Evolutionary conservation across 1,140 invertebrate genomes (phyloP).

Genomic region (Pachypsylla venusta): DNA sequence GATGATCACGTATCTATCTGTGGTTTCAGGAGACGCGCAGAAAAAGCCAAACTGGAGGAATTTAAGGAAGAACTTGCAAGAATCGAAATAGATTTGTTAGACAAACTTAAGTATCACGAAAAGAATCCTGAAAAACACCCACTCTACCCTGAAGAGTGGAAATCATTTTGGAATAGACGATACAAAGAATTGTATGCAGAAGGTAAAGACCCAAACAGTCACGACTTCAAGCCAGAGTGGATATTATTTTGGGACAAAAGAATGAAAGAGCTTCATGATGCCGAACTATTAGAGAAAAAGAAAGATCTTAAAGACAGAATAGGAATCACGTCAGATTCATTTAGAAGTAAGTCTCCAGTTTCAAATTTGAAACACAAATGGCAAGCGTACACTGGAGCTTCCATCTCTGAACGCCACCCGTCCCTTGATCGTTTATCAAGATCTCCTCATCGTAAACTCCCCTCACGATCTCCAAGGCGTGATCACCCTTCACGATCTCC

Average conservation of each 20-base stretch:
- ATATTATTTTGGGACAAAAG: slow-evolving; percentile 63
- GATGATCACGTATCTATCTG: too few relatives aligned
- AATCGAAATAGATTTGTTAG: slow-evolving; percentile 36
- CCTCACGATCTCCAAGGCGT: slow-evolving; percentile 16
- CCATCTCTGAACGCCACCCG: too few relatives aligned
- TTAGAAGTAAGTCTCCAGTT: background rate
- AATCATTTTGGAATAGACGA: slow-evolving; percentile 62
- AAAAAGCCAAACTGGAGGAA: slow-evolving; percentile 27
- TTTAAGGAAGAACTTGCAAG: slow-evolving; percentile 29
- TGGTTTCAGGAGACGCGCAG: slow-evolving; percentile 12
- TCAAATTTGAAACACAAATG: background rate
- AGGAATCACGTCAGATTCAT: slow-evolving; percentile 17
- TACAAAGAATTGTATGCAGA: slow-evolving; percentile 50
- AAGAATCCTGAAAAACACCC: slow-evolving; percentile 75
- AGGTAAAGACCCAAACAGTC: slow-evolving; percentile 46
- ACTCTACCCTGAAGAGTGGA: slow-evolving; percentile 70
- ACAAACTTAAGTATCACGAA: slow-evolving; percentile 51
- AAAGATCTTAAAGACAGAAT: slow-evolving; percentile 39
- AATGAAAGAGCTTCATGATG: slow-evolving; percentile 56
- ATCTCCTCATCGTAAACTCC: slow-evolving; percentile 17
- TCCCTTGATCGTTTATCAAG: slow-evolving; percentile 8
- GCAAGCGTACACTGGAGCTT: background rate
- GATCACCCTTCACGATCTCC: slow-evolving; percentile 23
- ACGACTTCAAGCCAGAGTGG: slow-evolving; percentile 78
- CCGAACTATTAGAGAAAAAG: slow-evolving; percentile 41